These are phyloP conservation scores for Aricia agestis DNA, from an alignment of 1,140 invertebrate genomes.

Conservation along the genomic window DNA sequence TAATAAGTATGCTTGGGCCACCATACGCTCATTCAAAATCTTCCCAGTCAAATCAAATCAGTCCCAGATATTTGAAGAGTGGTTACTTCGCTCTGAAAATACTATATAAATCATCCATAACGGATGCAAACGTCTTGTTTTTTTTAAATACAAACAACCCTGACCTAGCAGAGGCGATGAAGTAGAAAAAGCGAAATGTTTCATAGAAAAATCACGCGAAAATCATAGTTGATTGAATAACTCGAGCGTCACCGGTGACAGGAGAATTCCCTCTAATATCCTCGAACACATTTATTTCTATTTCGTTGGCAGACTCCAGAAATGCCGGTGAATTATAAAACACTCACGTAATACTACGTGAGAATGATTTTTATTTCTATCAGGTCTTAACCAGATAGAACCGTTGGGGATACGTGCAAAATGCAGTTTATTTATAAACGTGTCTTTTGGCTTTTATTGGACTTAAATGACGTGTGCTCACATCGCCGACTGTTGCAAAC, in stretches of 20 bases:
- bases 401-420: background rate
- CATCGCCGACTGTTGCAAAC: no score
- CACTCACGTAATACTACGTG: background rate
- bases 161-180: background rate
- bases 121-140: no score
- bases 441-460: background rate
- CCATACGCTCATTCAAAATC: no score
- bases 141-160: no score
- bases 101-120: no score
- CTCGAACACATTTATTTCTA: constrained; percentile 1
- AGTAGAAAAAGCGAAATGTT: background rate
- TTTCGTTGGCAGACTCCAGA: background rate
- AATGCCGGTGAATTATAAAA: constrained; percentile 1
- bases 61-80: no score
- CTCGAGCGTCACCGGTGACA: background rate
- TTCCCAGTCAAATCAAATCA: no score
- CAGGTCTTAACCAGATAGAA: background rate
- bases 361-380: background rate
- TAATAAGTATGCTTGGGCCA: no score
- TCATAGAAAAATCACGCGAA: background rate
- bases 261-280: background rate
- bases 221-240: background rate
- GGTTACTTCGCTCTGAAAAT: no score
- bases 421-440: background rate
- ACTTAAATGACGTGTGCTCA: background rate